A percentile compares a stretch with the other conserved stretches of the same genome.
Conservation (phyloP, 53 echinoderm and acorn worm genomes). For the Henricia sp. region DNA sequence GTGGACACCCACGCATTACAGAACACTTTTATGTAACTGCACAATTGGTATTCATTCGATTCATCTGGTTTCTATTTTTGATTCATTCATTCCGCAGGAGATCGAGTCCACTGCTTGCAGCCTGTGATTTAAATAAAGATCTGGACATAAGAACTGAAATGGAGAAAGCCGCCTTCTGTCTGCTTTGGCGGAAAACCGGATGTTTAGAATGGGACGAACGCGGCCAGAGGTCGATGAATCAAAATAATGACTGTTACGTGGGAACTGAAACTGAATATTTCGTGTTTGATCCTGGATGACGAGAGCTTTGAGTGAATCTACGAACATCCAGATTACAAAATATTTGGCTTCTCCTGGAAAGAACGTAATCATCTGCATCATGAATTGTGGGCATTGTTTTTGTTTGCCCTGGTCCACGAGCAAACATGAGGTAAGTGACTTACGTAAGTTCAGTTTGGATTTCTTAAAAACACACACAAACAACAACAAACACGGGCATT, state of each 20-base stretch:
- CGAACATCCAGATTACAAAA: conserved; percentile 55
- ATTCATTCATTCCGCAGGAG: conserved; percentile 25
- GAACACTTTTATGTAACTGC: conserved; percentile 47
- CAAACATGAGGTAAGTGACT: conserved; percentile 34
- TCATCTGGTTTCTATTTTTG: conserved; percentile 44
- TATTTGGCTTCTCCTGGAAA: conserved; percentile 26
- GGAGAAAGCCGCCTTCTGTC: conserved; percentile 1
- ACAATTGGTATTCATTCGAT: conserved; percentile 60
- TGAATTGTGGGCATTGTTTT: conserved; percentile 23
- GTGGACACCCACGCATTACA: conserved; percentile 45
- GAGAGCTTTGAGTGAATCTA: conserved; percentile 29
- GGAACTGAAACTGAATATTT: conserved; percentile 48
- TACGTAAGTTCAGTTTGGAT: no score
- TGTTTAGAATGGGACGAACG: conserved; percentile 14
- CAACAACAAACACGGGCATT: no score
- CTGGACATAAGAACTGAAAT: conserved; percentile 1
- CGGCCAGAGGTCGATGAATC: conserved; percentile 22
- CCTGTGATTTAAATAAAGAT: conserved; percentile 20
- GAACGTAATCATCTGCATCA: conserved; percentile 38
- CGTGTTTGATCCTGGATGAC: conserved; percentile 41
- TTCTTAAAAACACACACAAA: no score
- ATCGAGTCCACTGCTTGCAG: conserved; percentile 1
- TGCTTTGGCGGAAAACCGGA: conserved; percentile 27
- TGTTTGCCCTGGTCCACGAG: conserved; percentile 46
- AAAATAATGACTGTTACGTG: conserved; percentile 39